Evolutionary conservation across 1,140 invertebrate genomes (phyloP).

Genomic region (Neocloeon triangulifer): DNA sequence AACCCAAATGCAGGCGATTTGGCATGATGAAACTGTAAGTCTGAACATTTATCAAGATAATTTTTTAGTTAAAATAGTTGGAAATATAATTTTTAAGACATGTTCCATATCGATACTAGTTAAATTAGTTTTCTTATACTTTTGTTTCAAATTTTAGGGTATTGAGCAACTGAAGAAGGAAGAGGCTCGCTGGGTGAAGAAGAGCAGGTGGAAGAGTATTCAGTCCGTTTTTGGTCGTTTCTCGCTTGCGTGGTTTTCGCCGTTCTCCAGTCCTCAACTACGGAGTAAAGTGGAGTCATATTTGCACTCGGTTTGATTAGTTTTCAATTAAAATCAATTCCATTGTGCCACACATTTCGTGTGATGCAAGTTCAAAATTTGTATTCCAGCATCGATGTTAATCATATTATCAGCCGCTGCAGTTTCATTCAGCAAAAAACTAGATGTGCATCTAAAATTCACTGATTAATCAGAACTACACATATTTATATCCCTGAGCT

Average conservation of each 20-base stretch:
- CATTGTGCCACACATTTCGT: too few relatives aligned
- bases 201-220: conserved; percentile 80
- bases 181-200: conserved; percentile 71
- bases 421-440: too few relatives aligned
- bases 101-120: not conserved
- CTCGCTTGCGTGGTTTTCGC: conserved; percentile 82
- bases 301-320: conserved; percentile 53
- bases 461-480: too few relatives aligned
- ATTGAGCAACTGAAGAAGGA: conserved; percentile 91
- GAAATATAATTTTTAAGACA: too few relatives aligned
- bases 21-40: conserved; percentile 89
- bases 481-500: too few relatives aligned
- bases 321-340: too few relatives aligned
- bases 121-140: not conserved
- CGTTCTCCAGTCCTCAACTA: conserved; percentile 62
- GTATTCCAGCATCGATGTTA: too few relatives aligned
- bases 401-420: too few relatives aligned
- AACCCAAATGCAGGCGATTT: conserved; percentile 93
- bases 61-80: conserved; percentile 2
- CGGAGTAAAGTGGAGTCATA: conserved; percentile 50
- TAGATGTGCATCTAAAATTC: too few relatives aligned
- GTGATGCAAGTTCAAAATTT: too few relatives aligned
- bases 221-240: conserved; percentile 88
- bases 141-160: conserved; percentile 29
- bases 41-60: conserved; percentile 1